Base-by-base conservation (phyloP, 2,797 vertebrate genomes). In the Ctenopoma multispine region DNA sequence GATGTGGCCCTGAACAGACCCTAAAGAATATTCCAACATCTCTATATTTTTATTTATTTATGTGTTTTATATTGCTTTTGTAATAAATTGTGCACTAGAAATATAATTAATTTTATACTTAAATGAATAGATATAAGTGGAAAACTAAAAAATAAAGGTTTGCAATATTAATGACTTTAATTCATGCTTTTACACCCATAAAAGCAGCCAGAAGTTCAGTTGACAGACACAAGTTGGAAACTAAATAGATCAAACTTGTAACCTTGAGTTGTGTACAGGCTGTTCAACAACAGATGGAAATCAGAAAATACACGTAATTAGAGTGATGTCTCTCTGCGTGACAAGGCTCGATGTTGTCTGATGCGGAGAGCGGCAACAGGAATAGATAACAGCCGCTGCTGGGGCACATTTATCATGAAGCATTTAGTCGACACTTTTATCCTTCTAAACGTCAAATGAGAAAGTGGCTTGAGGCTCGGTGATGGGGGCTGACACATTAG, bases 251-350 rank as follows among this genome's bases (percentile, higher is more conserved):
- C 40, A 49, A 67, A 67, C 49, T 29, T n/a, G 40, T 31, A 29
- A 50, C 66, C 56, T 50, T 1, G 6, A 1, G 50, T 49, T 4
- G 20, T 27, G 14, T 3, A 17, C 54, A 13, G 18, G 9, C 48
- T 24, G 59, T 43, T 13, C 27, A 15, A 60, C 50, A 40, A 68
- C 44, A 67, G 58, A 63, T 44, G 64, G 53, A 69, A 66, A 71
- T 76, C 29, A 46, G 20, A 12, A 74, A 70, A 68, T 43, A 34
- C 31, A 34, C 10, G 31, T 34, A 72, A 76, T 77, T 41, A 53
- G 11, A 73, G 18, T 6, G 5, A 40, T 0, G 61, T 27, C 20
- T 46, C 64, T 54, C 40, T 40, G 59, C 24, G 3, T 21, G 63
- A 57, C 58, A 23, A 24, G 31, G 27, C 47, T 43, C 63, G 67